Percentiles rank a stretch among this genome's conserved stretches.
These are phyloP conservation scores for Hycleus cichorii DNA, from an alignment of 1,140 invertebrate species.

Conservation along the genomic window DNA sequence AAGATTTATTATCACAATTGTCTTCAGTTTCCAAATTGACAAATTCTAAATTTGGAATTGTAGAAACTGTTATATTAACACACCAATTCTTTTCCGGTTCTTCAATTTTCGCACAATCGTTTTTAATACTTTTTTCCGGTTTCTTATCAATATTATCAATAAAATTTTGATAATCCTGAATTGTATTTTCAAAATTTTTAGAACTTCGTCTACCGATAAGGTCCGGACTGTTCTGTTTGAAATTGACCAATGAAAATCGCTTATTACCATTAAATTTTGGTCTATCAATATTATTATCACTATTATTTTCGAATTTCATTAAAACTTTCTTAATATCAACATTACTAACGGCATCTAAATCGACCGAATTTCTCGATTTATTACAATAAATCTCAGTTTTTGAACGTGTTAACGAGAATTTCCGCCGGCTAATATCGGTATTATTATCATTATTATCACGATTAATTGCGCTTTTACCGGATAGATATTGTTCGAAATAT, in stretches of 20 bases:
- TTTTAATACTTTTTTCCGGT: slow-evolving; percentile 6
- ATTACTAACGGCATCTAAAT: slow-evolving; percentile 37
- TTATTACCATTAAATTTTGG: slow-evolving; percentile 2
- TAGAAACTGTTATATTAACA: slow-evolving; percentile 26
- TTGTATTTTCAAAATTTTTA: slow-evolving; percentile 16
- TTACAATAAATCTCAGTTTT: slow-evolving; percentile 37
- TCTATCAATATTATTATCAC: not conserved
- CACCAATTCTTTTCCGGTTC: slow-evolving; percentile 15
- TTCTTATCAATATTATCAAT: slow-evolving; percentile 17
- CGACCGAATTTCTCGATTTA: slow-evolving; percentile 31
- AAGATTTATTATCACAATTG: not conserved
- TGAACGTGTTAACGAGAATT: slow-evolving; percentile 28
- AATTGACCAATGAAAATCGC: slow-evolving; percentile 18
- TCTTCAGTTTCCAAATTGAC: slow-evolving; percentile 7
- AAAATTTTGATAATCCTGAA: slow-evolving; percentile 30
- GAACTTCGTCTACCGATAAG: not conserved
- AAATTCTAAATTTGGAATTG: slow-evolving; percentile 22
- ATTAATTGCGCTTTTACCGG: slow-evolving; percentile 25
- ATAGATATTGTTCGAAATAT: slow-evolving; percentile 35
- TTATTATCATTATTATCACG: slow-evolving; percentile 12
- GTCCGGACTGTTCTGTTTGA: slow-evolving; percentile 2
- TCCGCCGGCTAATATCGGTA: not conserved
- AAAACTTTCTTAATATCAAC: slow-evolving; percentile 38
- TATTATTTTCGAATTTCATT: slow-evolving; percentile 34
- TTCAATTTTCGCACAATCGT: too few species aligned